Conservation (phyloP, 2,888 invertebrate genomes). For the Drosophila subquinaria region DNA sequence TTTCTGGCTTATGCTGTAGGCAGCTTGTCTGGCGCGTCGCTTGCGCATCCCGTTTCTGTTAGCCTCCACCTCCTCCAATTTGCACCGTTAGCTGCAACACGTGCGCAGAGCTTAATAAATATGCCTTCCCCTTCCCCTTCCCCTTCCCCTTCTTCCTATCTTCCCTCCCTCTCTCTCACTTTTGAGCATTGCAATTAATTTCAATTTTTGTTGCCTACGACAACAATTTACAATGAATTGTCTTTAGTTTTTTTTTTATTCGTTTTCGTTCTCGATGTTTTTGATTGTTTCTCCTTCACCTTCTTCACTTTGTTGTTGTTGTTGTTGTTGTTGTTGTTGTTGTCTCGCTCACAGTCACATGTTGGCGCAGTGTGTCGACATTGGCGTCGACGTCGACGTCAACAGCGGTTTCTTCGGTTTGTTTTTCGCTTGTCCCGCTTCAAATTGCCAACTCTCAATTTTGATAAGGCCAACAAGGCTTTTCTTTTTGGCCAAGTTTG, state of each 20-base stretch:
- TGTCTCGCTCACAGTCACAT: slow-evolving; percentile 61
- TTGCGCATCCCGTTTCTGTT: slow-evolving; percentile 9
- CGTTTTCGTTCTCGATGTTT: slow-evolving; percentile 33
- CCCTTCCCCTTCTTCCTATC: slow-evolving; percentile 1
- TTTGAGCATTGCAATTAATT: slow-evolving; percentile 58
- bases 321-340: slow-evolving; percentile 1
- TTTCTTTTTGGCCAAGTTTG: slow-evolving; percentile 30
- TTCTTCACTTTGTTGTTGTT: slow-evolving; percentile 7
- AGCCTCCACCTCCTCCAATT: background rate
- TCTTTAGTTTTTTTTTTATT: background rate
- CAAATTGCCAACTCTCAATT: slow-evolving; percentile 34
- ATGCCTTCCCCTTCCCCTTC: slow-evolving; percentile 11
- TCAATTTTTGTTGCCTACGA: slow-evolving; percentile 70
- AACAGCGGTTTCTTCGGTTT: slow-evolving; percentile 37
- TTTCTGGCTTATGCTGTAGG: slow-evolving; percentile 49
- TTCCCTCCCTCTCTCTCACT: background rate
- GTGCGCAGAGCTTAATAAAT: slow-evolving; percentile 54
- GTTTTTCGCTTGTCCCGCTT: slow-evolving; percentile 34
- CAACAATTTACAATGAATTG: slow-evolving; percentile 61
- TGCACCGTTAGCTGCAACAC: slow-evolving; percentile 62
- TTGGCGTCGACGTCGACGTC: slow-evolving; percentile 33
- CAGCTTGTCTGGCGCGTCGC: slow-evolving; percentile 63
- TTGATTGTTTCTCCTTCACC: slow-evolving; percentile 24
- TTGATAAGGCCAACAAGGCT: slow-evolving; percentile 27
- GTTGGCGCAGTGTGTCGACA: slow-evolving; percentile 68